Conservation (phyloP, 2,888 invertebrate genomes). For the Apodemia zela region DNA sequence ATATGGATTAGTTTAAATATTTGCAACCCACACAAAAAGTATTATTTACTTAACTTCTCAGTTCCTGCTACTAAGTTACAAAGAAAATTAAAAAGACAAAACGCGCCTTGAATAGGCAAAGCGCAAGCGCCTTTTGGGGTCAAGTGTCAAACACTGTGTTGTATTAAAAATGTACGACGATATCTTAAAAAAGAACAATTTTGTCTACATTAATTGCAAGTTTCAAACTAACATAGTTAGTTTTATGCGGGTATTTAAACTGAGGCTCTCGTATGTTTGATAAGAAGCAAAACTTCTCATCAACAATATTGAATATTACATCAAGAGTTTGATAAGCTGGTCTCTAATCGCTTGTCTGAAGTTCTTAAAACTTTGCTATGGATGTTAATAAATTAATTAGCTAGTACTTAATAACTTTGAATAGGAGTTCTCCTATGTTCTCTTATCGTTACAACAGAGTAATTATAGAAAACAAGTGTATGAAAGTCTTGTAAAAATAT, state of each 20-base stretch:
- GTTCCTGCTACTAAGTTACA: no score
- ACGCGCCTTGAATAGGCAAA: no score
- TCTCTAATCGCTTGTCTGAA: background rate
- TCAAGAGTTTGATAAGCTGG: background rate
- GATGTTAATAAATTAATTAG: background rate
- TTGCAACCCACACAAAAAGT: no score
- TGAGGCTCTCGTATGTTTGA: background rate
- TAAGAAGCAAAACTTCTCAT: background rate
- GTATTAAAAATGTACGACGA: no score
- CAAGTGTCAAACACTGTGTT: no score
- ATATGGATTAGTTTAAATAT: no score
- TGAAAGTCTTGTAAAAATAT: no score
- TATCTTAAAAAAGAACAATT: background rate
- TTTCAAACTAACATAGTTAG: background rate
- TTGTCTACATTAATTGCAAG: background rate
- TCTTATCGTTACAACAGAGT: background rate
- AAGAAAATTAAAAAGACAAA: no score
- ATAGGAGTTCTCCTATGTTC: background rate
- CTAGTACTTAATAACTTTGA: background rate
- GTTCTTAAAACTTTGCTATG: background rate
- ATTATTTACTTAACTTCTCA: no score
- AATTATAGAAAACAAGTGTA: no score
- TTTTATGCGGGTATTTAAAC: background rate
- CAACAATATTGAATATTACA: constrained; percentile 3
- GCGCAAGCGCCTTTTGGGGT: no score